Evolutionary conservation across 2,797 vertebrate genomes (phyloP).

Genomic region (Columba guinea): DNA sequence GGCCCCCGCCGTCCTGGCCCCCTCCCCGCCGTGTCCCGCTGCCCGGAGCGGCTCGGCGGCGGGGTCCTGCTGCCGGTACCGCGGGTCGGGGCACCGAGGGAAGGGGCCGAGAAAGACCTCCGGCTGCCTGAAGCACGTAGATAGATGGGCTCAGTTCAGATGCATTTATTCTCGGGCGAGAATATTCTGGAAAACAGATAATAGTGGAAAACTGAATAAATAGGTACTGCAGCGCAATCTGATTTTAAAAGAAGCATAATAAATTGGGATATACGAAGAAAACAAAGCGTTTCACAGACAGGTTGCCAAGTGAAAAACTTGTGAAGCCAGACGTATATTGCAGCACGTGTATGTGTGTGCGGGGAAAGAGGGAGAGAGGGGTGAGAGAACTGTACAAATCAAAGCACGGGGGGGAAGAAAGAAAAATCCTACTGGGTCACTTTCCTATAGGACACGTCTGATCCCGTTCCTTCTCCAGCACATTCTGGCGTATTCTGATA

Average conservation of each 20-base stretch:
- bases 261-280: neutral
- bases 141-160: neutral
- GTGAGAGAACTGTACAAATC: neutral
- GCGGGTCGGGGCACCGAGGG: neutral
- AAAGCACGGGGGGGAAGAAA: accelerated
- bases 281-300: neutral
- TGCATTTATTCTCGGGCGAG: neutral
- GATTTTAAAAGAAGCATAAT: neutral
- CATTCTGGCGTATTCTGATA: neutral
- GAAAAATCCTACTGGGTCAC: neutral
- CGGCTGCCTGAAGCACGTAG: neutral
- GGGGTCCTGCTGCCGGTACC: too few species aligned
- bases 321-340: neutral
- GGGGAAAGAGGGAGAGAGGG: neutral
- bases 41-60: neutral
- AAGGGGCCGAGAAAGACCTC: neutral
- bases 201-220: neutral
- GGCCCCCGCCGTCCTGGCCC: too few species aligned
- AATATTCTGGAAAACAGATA: neutral
- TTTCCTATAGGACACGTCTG: neutral
- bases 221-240: neutral
- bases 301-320: neutral
- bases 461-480: neutral
- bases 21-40: too few species aligned
- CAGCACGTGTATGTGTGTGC: neutral